Evolutionary conservation across 2,113 vertebrate species (phyloP).

Genomic region (Nothoprocta perdicaria): DNA sequence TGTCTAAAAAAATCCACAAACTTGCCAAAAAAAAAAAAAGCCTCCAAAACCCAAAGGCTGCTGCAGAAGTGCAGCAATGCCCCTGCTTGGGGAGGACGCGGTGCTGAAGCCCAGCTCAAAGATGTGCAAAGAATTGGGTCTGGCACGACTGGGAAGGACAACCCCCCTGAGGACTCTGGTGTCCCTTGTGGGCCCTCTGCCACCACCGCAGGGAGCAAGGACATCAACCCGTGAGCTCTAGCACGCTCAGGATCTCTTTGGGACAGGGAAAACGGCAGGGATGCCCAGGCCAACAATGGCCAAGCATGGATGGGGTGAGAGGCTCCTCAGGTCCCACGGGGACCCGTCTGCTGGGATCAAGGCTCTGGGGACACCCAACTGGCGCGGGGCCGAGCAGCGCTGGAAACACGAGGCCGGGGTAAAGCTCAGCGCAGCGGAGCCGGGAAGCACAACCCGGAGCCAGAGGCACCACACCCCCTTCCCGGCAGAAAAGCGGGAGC

Average conservation of each 20-base stretch:
- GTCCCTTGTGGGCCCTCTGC: neutral
- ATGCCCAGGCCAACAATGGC: neutral
- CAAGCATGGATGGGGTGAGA: rapidly evolving
- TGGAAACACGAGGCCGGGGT: rapidly evolving
- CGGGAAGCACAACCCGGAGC: rapidly evolving
- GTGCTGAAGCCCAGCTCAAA: too few species aligned
- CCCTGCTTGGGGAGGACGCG: too few species aligned
- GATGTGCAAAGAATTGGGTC: neutral
- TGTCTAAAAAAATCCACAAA: neutral
- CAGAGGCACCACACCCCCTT: constrained; percentile 58
- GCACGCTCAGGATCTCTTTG: neutral
- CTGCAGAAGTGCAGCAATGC: too few species aligned
- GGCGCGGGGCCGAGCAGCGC: neutral
- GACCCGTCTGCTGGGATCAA: rapidly evolving
- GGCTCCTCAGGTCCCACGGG: neutral
- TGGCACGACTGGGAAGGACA: neutral
- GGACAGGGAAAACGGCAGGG: neutral
- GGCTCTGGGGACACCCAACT: neutral
- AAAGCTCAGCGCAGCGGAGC: neutral
- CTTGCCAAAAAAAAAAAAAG: too few species aligned
- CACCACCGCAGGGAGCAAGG: neutral
- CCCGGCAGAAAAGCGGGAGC: neutral
- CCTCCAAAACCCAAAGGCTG: too few species aligned
- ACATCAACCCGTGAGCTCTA: neutral
- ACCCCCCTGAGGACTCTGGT: neutral